A percentile compares a stretch with the other conserved stretches of the same genome.
phyloP scores from a whole-genome alignment of 2,113 vertebrate genomes.

The Verasper variegatus region DNA sequence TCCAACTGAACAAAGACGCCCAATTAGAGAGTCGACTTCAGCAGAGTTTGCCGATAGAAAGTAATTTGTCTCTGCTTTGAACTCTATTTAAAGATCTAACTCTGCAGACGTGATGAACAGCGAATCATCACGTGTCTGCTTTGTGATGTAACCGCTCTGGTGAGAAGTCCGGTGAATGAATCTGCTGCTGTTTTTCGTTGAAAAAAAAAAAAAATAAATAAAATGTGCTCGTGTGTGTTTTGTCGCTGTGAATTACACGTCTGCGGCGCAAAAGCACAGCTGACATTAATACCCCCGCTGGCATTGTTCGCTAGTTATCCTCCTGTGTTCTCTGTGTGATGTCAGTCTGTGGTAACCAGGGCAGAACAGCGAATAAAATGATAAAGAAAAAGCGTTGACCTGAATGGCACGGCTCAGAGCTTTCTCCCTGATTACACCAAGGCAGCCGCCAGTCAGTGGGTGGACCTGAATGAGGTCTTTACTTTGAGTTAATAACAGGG shows the following conservation, averaged over 20 bases:
- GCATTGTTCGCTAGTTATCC: conserved; percentile 49
- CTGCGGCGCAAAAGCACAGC: conserved; percentile 9
- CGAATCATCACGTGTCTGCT: conserved; percentile 11
- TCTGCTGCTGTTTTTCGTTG: conserved; percentile 22
- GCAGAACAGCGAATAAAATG: conserved; percentile 52
- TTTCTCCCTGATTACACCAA: conserved; percentile 53
- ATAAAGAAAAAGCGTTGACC: conserved; percentile 63
- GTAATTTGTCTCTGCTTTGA: background rate
- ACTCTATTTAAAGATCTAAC: background rate
- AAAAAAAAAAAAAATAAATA: background rate
- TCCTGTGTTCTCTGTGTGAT: conserved; percentile 46
- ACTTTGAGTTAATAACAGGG: conserved; percentile 63
- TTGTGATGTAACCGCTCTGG: conserved; percentile 47
- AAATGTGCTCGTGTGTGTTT: background rate
- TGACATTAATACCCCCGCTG: conserved; percentile 53
- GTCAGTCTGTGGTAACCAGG: conserved; percentile 56
- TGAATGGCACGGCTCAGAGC: conserved; percentile 56
- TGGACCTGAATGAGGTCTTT: conserved; percentile 62
- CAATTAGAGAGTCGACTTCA: background rate
- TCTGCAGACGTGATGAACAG: background rate
- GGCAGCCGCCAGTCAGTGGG: conserved; percentile 52
- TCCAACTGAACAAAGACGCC: background rate
- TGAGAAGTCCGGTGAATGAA: conserved; percentile 12
- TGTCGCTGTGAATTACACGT: conserved; percentile 18
- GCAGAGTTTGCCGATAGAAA: background rate